A percentile compares a stretch with the other conserved stretches of the same genome.
These are phyloP conservation scores for Drosophila borealis DNA, from an alignment of 2,888 invertebrate species.

Conservation along the genomic window DNA sequence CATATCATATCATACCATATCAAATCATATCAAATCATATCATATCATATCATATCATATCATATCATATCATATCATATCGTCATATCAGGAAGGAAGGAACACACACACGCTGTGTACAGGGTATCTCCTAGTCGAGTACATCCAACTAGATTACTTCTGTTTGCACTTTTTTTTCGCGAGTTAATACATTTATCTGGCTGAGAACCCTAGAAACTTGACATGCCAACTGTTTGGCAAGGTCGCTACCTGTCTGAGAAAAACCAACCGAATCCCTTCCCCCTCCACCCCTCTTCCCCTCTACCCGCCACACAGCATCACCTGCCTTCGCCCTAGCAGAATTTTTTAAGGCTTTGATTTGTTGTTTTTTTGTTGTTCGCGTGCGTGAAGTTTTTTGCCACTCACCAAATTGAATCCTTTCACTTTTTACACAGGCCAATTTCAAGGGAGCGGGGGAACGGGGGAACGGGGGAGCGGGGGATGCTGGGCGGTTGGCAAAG, in stretches of 20 bases:
- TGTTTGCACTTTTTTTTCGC: too few species aligned
- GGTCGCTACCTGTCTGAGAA: conserved; percentile 13
- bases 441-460: neutral
- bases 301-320: too few species aligned
- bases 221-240: conserved; percentile 52
- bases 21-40: too few species aligned
- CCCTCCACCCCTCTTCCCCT: neutral
- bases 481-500: too few species aligned
- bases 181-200: neutral
- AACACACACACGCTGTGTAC: too few species aligned
- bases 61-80: too few species aligned
- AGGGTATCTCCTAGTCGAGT: too few species aligned
- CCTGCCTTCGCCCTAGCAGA: neutral
- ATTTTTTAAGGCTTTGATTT: conserved; percentile 73
- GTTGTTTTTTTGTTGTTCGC: conserved; percentile 40
- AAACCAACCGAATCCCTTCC: too few species aligned
- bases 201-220: neutral
- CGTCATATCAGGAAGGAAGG: too few species aligned
- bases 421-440: conserved; percentile 44
- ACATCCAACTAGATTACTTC: too few species aligned
- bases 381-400: conserved; percentile 43
- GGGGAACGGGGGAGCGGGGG: neutral
- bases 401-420: conserved; percentile 73
- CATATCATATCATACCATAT: too few species aligned
- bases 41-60: too few species aligned